phyloP scores from a whole-genome alignment of 2,888 invertebrate species.

The Mythimna impura region DNA sequence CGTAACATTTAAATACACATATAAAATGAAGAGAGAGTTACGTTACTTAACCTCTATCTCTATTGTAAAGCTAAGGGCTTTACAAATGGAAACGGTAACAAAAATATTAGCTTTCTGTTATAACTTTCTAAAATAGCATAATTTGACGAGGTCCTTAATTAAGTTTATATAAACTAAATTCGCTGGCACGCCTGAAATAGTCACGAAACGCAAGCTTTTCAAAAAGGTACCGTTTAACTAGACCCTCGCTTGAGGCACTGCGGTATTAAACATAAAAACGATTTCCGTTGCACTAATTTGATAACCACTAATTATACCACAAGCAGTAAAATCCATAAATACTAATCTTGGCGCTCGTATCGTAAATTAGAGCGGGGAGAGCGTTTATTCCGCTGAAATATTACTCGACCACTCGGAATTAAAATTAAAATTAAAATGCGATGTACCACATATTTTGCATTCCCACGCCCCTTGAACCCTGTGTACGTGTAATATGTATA shows the following conservation, averaged over 20 bases:
- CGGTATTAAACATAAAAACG: conserved; percentile 54
- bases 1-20: no score
- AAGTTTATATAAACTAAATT: conserved; percentile 14
- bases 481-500: conserved; percentile 62
- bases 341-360: conserved; percentile 63
- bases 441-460: conserved; percentile 65
- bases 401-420: conserved; percentile 68
- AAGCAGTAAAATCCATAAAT: conserved; percentile 69
- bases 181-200: conserved; percentile 15
- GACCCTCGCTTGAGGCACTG: conserved; percentile 18
- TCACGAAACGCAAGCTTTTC: conserved; percentile 12
- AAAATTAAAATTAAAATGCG: conserved; percentile 75
- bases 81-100: not conserved
- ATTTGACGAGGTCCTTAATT: not conserved
- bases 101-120: conserved; percentile 9
- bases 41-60: no score
- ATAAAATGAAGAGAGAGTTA: no score
- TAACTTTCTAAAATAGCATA: not conserved
- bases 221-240: conserved; percentile 13
- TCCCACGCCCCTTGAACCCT: conserved; percentile 65
- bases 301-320: conserved; percentile 66
- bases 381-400: conserved; percentile 72
- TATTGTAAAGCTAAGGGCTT: not conserved
- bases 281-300: conserved; percentile 65
- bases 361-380: conserved; percentile 68